Conservation (phyloP, 2,113 vertebrate genomes). For the Chascanopsetta lugubris region DNA sequence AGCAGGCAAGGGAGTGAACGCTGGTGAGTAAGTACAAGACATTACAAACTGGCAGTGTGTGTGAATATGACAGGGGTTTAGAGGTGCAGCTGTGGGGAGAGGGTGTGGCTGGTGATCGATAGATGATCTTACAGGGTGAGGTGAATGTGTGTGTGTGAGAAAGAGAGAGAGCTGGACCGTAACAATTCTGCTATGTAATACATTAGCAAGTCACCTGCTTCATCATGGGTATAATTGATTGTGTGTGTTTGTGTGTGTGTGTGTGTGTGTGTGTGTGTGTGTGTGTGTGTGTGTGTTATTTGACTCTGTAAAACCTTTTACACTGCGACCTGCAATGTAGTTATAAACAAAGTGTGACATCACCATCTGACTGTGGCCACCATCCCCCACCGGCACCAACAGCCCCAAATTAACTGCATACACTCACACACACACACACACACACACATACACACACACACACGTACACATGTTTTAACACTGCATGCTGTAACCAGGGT, state of each 20-base stretch:
- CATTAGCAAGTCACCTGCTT: not conserved
- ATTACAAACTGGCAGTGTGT: too few relatives aligned
- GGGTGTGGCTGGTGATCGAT: too few relatives aligned
- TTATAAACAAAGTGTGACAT: conserved; percentile 2
- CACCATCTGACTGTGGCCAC: conserved; percentile 4
- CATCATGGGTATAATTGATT: not conserved
- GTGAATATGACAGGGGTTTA: too few relatives aligned
- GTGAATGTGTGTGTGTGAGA: too few relatives aligned
- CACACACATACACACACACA: conserved; percentile 1
- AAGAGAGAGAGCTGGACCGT: too few relatives aligned
- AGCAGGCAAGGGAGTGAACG: too few relatives aligned
- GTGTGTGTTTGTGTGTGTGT: not conserved
- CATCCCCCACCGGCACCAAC: conserved; percentile 21
- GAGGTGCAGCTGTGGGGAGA: too few relatives aligned
- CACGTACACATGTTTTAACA: too few relatives aligned
- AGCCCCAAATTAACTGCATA: conserved; percentile 6
- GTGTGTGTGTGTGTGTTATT: not conserved
- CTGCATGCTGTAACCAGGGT: not conserved
- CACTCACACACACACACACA: conserved; percentile 2
- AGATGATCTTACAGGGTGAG: too few relatives aligned
- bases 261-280: not conserved
- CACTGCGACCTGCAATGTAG: conserved; percentile 2
- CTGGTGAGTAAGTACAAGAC: too few relatives aligned
- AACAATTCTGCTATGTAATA: not conserved
- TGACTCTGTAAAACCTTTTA: not conserved